Conservation (phyloP, 2,888 invertebrate genomes). For the Himalopsyche kuldschensis region DNA sequence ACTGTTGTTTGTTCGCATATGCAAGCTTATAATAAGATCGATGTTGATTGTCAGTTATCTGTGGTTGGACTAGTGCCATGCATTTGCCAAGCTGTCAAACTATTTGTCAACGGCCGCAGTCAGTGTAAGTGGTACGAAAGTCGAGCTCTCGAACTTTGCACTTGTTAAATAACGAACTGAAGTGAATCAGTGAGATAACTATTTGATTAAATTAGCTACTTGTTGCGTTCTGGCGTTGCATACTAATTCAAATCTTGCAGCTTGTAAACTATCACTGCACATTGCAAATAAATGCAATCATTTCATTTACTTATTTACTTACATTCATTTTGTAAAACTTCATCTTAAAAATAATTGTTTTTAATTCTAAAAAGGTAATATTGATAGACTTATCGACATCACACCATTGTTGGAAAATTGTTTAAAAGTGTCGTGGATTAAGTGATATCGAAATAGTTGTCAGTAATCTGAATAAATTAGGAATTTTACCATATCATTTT, state of each 20-base stretch:
- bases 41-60: not conserved
- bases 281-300: no score
- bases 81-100: conserved; percentile 10
- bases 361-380: no score
- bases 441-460: no score
- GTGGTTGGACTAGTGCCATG: not conserved
- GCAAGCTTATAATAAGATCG: not conserved
- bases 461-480: no score
- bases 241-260: not conserved
- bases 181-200: not conserved
- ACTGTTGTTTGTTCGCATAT: not conserved
- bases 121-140: not conserved
- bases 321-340: no score
- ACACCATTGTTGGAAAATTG: no score
- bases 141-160: not conserved
- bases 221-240: not conserved
- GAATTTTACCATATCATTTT: no score
- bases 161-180: not conserved
- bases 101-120: not conserved
- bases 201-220: not conserved
- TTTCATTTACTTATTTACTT: no score
- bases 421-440: no score
- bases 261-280: no score
- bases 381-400: no score
- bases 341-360: no score